phyloP scores from a whole-genome alignment of 2,113 vertebrate genomes.

The Odontophorus gujanensis region DNA sequence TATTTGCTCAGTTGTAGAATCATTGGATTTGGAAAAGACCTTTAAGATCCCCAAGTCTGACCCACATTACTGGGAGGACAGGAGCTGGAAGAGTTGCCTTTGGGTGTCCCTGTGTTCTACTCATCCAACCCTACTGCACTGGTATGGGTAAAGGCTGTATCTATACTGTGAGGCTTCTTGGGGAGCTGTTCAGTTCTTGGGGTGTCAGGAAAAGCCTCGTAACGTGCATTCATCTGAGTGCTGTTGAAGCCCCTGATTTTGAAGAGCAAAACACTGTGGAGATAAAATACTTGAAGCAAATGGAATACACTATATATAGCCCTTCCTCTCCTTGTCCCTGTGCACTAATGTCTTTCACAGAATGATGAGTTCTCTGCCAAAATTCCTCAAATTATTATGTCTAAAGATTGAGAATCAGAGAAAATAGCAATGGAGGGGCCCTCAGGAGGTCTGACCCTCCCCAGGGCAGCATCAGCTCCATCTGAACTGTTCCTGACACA shows the following conservation, averaged over 20 bases:
- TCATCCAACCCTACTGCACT: neutral
- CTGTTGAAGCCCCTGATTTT: neutral
- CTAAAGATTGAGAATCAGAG: neutral
- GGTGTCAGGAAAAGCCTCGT: neutral
- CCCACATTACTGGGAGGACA: too few species aligned
- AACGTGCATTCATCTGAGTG: too few species aligned
- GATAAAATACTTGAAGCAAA: neutral
- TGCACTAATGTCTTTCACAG: neutral
- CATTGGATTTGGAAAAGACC: too few species aligned
- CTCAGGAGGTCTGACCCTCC: neutral
- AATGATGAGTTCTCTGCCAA: neutral
- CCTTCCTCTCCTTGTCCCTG: neutral
- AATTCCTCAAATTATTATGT: slow-evolving; percentile 22
- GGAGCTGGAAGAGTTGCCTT: neutral
- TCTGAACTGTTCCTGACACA: neutral
- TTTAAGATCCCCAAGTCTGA: too few species aligned
- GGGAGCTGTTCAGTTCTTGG: neutral
- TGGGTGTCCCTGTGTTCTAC: neutral
- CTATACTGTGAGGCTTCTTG: neutral
- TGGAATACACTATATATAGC: neutral
- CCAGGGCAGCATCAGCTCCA: neutral
- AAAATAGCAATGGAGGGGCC: neutral
- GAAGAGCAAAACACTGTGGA: neutral
- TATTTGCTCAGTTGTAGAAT: neutral
- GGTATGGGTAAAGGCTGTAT: neutral